A percentile compares a stretch with the other conserved stretches of the same genome.
Conservation (phyloP, 1,140 invertebrate species). For the Euschistus heros region DNA sequence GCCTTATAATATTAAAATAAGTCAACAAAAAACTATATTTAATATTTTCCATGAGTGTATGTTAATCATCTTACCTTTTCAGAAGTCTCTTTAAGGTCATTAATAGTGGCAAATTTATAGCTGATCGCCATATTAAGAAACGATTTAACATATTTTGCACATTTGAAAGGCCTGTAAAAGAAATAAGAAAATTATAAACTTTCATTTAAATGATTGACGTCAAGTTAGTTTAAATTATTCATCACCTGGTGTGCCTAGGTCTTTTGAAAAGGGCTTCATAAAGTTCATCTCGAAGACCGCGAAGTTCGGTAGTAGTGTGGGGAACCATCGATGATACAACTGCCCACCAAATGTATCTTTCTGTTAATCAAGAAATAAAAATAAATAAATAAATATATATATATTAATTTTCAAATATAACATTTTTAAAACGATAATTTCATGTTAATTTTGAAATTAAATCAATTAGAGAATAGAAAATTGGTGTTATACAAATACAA, state of each 20-base stretch:
- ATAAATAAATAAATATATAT: conserved; percentile 15
- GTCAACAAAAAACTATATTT: too few relatives aligned
- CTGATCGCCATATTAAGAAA: conserved; percentile 29
- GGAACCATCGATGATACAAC: conserved; percentile 26
- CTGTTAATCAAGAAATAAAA: conserved; percentile 11
- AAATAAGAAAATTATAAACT: background rate
- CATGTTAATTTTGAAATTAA: too few relatives aligned
- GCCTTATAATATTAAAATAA: too few relatives aligned
- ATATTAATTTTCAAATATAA: background rate
- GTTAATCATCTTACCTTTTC: conserved; percentile 26
- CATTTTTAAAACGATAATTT: too few relatives aligned
- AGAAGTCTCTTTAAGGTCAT: conserved; percentile 24
- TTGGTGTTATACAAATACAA: too few relatives aligned
- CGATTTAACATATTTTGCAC: conserved; percentile 27
- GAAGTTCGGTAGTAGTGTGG: conserved; percentile 26
- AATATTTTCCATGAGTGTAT: too few relatives aligned
- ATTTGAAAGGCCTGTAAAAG: conserved; percentile 22
- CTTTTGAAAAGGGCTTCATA: conserved; percentile 26
- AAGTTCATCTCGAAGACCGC: conserved; percentile 25
- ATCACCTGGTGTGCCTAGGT: conserved; percentile 21
- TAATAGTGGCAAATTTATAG: conserved; percentile 26
- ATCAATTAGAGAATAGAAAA: too few relatives aligned
- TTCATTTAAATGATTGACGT: too few relatives aligned
- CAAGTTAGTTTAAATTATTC: too few relatives aligned
- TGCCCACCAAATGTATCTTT: conserved; percentile 30